Conservation (phyloP, 2,113 vertebrate species). For the Carassius auratus region DNA sequence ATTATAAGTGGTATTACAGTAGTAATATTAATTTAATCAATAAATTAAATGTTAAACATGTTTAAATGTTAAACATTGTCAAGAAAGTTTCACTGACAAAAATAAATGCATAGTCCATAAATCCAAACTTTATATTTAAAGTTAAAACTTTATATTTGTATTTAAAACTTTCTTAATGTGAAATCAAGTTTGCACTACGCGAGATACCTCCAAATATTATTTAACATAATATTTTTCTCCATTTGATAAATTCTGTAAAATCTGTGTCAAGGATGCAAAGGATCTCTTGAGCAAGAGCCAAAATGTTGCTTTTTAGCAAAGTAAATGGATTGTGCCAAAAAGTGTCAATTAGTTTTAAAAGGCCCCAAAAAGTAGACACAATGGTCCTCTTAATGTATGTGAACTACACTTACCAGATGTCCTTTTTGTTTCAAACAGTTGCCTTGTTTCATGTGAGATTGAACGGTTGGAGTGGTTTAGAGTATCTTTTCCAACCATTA, state of each 20-base stretch:
- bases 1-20: too few relatives aligned
- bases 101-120: neutral
- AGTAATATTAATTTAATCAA: neutral
- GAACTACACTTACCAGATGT: slow-evolving; percentile 62
- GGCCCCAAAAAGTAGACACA: slow-evolving; percentile 52
- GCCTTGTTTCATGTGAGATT: slow-evolving; percentile 62
- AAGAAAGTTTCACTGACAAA: neutral
- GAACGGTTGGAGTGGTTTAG: slow-evolving; percentile 59
- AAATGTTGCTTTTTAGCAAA: slow-evolving; percentile 59
- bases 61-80: too few relatives aligned
- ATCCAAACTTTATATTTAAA: neutral
- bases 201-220: neutral
- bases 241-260: slow-evolving; percentile 19
- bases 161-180: neutral
- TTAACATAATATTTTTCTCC: neutral
- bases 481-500: slow-evolving; percentile 62
- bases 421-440: slow-evolving; percentile 61
- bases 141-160: too few relatives aligned
- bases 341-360: slow-evolving; percentile 64
- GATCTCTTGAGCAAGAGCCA: slow-evolving; percentile 50
- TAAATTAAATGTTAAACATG: neutral
- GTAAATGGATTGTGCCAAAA: slow-evolving; percentile 62
- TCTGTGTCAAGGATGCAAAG: slow-evolving; percentile 47
- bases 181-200: neutral
- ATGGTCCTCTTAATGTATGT: slow-evolving; percentile 61